Conservation (phyloP, 2,113 vertebrate species). For the Chionomys nivalis region DNA sequence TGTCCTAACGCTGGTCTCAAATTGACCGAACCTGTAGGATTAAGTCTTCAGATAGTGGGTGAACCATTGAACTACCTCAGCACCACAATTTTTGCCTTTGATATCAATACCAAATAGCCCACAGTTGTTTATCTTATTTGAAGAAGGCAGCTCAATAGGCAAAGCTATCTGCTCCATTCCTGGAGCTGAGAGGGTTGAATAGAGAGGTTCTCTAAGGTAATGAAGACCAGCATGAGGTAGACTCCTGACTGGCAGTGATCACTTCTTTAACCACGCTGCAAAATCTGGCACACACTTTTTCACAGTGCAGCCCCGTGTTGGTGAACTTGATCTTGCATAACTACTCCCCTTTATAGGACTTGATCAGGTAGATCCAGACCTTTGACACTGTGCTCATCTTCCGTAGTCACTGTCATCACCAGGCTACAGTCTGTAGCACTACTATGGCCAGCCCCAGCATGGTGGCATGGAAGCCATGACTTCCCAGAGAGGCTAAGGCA, state of each 20-base stretch:
- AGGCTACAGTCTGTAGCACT: conserved; percentile 75
- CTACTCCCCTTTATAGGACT: conserved; percentile 90
- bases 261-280: conserved; percentile 92
- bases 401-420: conserved; percentile 75
- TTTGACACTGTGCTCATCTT: conserved; percentile 89
- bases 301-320: conserved; percentile 86
- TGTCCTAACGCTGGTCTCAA: conserved; percentile 89
- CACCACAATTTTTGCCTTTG: conserved; percentile 93
- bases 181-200: conserved; percentile 86
- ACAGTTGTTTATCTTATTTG: conserved; percentile 80
- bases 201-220: conserved; percentile 77
- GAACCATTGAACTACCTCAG: conserved; percentile 86
- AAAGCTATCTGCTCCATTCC: conserved; percentile 87
- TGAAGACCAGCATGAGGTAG: conserved; percentile 90
- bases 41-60: conserved; percentile 86
- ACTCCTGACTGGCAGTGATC: conserved; percentile 92
- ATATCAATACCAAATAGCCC: conserved; percentile 89
- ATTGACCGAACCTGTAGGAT: conserved; percentile 90
- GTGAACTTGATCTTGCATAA: conserved; percentile 86
- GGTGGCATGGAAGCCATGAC: conserved; percentile 42
- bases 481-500: not conserved
- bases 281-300: conserved; percentile 92
- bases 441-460: conserved; percentile 79
- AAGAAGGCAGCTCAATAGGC: conserved; percentile 83
- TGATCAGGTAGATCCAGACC: conserved; percentile 92